Conservation (phyloP, 2,888 invertebrate species). For the Erynnis tages region DNA sequence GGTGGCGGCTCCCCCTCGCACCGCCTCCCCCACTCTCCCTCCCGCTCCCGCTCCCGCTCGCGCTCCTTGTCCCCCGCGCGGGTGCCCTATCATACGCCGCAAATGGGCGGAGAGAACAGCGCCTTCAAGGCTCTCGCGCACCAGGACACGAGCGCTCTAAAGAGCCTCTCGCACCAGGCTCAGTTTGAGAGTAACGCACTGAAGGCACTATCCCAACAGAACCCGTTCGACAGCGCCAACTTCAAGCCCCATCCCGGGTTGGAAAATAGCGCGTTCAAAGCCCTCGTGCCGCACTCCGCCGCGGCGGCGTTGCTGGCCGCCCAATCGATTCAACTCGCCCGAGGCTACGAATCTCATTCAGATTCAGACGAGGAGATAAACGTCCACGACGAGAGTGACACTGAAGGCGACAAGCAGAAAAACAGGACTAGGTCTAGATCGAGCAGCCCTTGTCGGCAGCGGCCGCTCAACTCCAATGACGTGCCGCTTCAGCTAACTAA, state of each 20-base stretch:
- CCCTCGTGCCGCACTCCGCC: constrained; percentile 85
- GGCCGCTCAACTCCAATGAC: constrained; percentile 57
- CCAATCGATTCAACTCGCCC: constrained; percentile 71
- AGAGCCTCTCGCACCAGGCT: constrained; percentile 79
- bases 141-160: constrained; percentile 82
- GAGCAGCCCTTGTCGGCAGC: constrained; percentile 66
- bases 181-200: constrained; percentile 81
- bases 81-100: constrained; percentile 81
- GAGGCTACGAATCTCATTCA: constrained; percentile 76
- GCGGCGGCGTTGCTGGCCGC: constrained; percentile 81
- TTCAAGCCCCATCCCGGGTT: constrained; percentile 78
- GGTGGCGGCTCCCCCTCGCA: constrained; percentile 87
- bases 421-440: constrained; percentile 69
- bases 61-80: constrained; percentile 84
- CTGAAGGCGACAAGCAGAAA: constrained; percentile 76
- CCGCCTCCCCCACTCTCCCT: constrained; percentile 79
- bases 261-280: constrained; percentile 93
- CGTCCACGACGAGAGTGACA: constrained; percentile 89
- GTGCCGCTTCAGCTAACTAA: constrained; percentile 87
- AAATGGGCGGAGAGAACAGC: constrained; percentile 95
- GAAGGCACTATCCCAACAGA: constrained; percentile 72
- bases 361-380: constrained; percentile 91
- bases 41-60: constrained; percentile 86
- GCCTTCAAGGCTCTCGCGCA: constrained; percentile 90
- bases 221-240: constrained; percentile 59